These are phyloP conservation scores for Brachyopa scutellaris DNA, from an alignment of 2,888 invertebrate species.

Conservation along the genomic window DNA sequence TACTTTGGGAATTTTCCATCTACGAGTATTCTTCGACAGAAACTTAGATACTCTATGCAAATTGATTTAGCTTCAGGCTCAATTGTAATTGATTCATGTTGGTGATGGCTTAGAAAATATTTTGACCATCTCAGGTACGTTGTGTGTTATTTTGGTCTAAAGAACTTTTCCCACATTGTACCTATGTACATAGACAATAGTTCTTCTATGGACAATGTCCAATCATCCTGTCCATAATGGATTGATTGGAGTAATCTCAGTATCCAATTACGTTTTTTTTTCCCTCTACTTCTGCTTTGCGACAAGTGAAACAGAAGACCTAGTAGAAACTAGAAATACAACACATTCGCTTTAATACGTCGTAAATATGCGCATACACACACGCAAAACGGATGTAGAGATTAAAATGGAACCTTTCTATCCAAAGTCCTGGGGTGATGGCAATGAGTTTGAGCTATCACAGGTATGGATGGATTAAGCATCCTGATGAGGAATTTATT, in stretches of 20 bases:
- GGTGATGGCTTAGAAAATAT: constrained; percentile 46
- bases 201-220: not conserved
- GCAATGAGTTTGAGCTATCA: not conserved
- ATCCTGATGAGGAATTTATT: constrained; percentile 5
- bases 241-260: constrained; percentile 55
- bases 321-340: too few species aligned
- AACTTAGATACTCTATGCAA: constrained; percentile 65
- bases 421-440: not conserved
- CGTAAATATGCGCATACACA: constrained; percentile 5
- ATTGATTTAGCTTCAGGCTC: constrained; percentile 51
- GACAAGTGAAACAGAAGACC: not conserved
- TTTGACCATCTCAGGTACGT: not conserved
- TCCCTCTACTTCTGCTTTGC: too few species aligned
- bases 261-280: constrained; percentile 7
- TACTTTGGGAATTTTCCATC: too few species aligned
- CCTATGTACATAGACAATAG: not conserved
- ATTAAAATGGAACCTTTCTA: too few species aligned
- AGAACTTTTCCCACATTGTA: constrained; percentile 5
- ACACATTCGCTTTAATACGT: not conserved
- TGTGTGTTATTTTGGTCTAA: not conserved
- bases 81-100: constrained; percentile 66
- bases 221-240: not conserved
- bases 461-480: not conserved
- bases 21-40: too few species aligned
- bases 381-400: constrained; percentile 1